Conservation (phyloP, 2,888 invertebrate genomes). For the Scotopteryx bipunctaria region DNA sequence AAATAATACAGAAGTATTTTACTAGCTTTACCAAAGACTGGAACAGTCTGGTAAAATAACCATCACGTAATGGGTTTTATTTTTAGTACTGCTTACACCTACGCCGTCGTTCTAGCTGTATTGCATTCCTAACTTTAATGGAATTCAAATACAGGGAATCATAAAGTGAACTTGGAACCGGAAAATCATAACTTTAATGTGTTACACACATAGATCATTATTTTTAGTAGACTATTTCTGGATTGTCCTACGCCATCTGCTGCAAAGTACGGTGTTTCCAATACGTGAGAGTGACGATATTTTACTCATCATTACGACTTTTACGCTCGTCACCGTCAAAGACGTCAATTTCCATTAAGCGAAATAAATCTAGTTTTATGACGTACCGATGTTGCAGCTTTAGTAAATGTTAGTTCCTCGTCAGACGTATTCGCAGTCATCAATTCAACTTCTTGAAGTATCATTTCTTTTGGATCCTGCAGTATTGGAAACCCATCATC, state of each 20-base stretch:
- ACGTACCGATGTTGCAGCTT: conserved; percentile 20
- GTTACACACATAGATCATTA: conserved; percentile 3
- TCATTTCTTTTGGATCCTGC: conserved; percentile 64
- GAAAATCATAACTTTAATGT: conserved; percentile 16
- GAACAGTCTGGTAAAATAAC: no score
- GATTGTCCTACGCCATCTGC: conserved; percentile 14
- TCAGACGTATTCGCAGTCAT: conserved; percentile 53
- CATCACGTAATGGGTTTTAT: not conserved
- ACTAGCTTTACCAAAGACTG: no score
- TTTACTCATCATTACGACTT: not conserved
- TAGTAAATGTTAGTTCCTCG: conserved; percentile 35
- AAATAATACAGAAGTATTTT: no score
- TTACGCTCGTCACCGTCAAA: not conserved
- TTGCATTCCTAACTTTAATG: not conserved
- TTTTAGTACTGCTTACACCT: not conserved
- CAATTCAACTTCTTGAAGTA: conserved; percentile 68
- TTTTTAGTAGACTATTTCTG: conserved; percentile 21
- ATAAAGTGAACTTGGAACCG: conserved; percentile 2
- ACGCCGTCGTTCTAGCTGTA: not conserved
- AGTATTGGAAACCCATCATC: conserved; percentile 60
- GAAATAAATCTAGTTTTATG: no score
- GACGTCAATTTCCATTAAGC: not conserved
- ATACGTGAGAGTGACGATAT: conserved; percentile 10
- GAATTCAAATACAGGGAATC: conserved; percentile 7
- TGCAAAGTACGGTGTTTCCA: not conserved